Base-by-base conservation (phyloP, 2,888 invertebrate genomes). In the Deilephila elpenor region DNA sequence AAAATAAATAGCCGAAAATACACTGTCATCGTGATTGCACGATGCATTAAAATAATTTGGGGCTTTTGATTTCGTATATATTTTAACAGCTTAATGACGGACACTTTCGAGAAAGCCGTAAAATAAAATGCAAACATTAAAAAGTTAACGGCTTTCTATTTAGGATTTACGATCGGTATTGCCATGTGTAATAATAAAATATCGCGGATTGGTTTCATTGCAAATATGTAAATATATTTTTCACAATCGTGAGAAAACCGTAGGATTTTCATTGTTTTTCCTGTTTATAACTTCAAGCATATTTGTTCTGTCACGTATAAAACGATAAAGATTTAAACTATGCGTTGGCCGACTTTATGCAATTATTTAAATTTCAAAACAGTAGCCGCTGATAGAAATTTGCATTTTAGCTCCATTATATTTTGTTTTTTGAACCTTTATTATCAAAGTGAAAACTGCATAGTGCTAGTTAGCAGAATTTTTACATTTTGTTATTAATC, bases 121-220 rank as follows among this genome's bases (percentile, higher is more conserved):
- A 51, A 44, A 67, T 67, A 25, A 51, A 67, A 67, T 51, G 67
- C 67, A 67, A 64, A 51, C 67, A 67, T 51, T 64, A 51, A 67
- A 67, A 8, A 51, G 8, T 17, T 20, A 20, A 51, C 51, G 14
- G 25, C 67, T 51, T 67, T 67, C 67, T 51, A 67, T 67, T 44
- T 67, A 44, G 25, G 20, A 8, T 20, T 64, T n/a, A 67, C 44
- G 67, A 51, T 17, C 14, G 6, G 25, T 44, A 67, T 67, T 44
- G 20, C 51, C 44, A 67, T 25, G 51, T 51, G 44, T 64, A 20
- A 5, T 17, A 64, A 67, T 17, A 44, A 67, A 51, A 67, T 67
- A 25, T 44, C 11, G 11, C n/a, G 20, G 3, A n/a, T 20, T 44
- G 20, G 44, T 44, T 64, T 56, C 17, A 17, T 5, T 56, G 56